Evolutionary conservation across 2,888 invertebrate species (phyloP), one percentile per base, ranked within the genome.

Genomic region (Pomacea canaliculata): DNA sequence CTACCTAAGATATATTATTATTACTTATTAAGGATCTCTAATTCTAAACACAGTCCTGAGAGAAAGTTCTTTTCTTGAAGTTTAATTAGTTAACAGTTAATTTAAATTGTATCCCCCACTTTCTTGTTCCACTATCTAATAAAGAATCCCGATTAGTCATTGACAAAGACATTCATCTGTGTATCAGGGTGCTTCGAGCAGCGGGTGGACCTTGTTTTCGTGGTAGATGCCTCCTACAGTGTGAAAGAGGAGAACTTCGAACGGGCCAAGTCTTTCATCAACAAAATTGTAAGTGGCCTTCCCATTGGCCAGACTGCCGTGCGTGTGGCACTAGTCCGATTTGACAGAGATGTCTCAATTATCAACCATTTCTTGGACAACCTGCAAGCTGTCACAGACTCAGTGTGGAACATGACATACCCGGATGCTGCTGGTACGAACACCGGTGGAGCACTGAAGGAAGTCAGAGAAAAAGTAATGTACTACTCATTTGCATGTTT

Each of bases 311-410:
- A 27, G 9, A 23, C 59, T 1, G 7, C 10, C 10, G 69, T 74
- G n/a, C 74, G 74, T 18, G 74, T 74, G 16, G 74, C 62, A 0
- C 69, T 74, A n/a, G 74, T 74, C 19, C 68, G 69, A 23, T 74
- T 46, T 48, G 69, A 68, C 62, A 62, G 16, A 46, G 10, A 16
- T 0, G 74, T 49, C 48, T 48, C 59, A 59, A 62, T 74, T 68
- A 69, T 74, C 49, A 56, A 16, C 51, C n/a, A 62, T 46, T 16
- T 8, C 7, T 62, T 74, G 23, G 46, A 27, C 60, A n/a, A 59
- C 62, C 68, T 74, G 68, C 48, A 10, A 10, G 49, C 62, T 19
- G 74, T 69, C 56, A 74, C 60, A 37, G 49, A 23, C n/a, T 67
- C 74, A 62, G 37, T 74, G 9, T 18, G 7, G 0, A 51, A 48